Evolutionary conservation across 2,888 invertebrate genomes (phyloP).

Genomic region (Rambutsinella grinnellia): DNA sequence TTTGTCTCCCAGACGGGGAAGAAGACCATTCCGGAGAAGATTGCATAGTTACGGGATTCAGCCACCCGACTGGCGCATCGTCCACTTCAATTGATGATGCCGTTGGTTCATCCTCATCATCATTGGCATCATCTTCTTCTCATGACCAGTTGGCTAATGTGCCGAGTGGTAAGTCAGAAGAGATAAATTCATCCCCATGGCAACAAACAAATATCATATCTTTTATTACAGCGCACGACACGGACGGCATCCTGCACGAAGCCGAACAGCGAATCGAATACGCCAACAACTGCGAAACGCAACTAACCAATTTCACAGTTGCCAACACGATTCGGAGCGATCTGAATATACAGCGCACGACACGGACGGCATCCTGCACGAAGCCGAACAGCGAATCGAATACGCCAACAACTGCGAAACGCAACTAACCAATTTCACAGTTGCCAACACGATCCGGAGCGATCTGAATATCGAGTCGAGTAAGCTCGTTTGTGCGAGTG

Average conservation of each 20-base stretch:
- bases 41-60: slow-evolving; percentile 63
- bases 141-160: not conserved
- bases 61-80: slow-evolving; percentile 54
- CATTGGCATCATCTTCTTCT: too few relatives aligned
- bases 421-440: slow-evolving; percentile 55
- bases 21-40: slow-evolving; percentile 54
- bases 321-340: slow-evolving; percentile 32
- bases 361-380: slow-evolving; percentile 63
- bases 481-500: slow-evolving; percentile 61
- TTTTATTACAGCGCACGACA: slow-evolving; percentile 49
- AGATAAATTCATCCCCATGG: too few relatives aligned
- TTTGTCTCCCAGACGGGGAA: slow-evolving; percentile 39
- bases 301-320: slow-evolving; percentile 54
- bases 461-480: slow-evolving; percentile 18
- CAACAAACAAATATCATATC: too few relatives aligned
- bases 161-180: slow-evolving; percentile 30
- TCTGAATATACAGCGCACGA: slow-evolving; percentile 43
- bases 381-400: slow-evolving; percentile 62
- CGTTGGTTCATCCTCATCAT: too few relatives aligned
- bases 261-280: slow-evolving; percentile 61
- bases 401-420: slow-evolving; percentile 49
- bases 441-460: slow-evolving; percentile 32
- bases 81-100: slow-evolving; percentile 4
- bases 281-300: slow-evolving; percentile 49
- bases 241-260: slow-evolving; percentile 63